phyloP scores from a whole-genome alignment of 1,140 invertebrate species.

The Achroia grisella region DNA sequence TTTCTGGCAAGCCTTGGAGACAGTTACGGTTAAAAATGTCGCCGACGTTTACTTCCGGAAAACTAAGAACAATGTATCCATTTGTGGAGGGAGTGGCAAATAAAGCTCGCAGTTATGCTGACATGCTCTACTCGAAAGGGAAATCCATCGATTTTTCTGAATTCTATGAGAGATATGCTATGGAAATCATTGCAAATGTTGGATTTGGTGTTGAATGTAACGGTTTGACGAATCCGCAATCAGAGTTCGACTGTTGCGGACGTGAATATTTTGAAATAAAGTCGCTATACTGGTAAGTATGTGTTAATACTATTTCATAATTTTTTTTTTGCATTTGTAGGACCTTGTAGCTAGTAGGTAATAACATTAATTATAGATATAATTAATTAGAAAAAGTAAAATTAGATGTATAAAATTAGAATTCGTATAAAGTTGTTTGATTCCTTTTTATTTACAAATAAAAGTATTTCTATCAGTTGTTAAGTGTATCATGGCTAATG shows the following conservation, averaged over 20 bases:
- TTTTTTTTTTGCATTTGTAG: background rate
- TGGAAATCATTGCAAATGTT: constrained; percentile 78
- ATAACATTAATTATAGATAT: too few species aligned
- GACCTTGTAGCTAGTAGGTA: background rate
- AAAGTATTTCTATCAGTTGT: too few species aligned
- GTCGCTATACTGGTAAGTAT: constrained; percentile 46
- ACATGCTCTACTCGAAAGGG: constrained; percentile 22
- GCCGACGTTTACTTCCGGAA: constrained; percentile 65
- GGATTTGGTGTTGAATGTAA: constrained; percentile 78
- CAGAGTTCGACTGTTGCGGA: constrained; percentile 66
- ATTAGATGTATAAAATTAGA: too few species aligned
- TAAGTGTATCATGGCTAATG: too few species aligned
- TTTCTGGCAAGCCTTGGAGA: constrained; percentile 68
- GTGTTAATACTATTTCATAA: constrained; percentile 3
- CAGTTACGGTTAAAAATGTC: constrained; percentile 61
- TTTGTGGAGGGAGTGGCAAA: constrained; percentile 55
- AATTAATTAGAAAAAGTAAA: background rate
- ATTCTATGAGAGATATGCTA: constrained; percentile 75
- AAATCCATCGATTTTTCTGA: constrained; percentile 72
- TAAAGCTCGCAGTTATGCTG: constrained; percentile 38
- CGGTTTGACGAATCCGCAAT: constrained; percentile 69
- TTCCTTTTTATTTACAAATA: too few species aligned
- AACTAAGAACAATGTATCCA: constrained; percentile 71
- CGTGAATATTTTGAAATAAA: constrained; percentile 52
- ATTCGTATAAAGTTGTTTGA: too few species aligned